Evolutionary conservation across 1,140 invertebrate genomes (phyloP), one percentile per base, ranked within the genome.

Genomic region (Drosophila ficusphila): DNA sequence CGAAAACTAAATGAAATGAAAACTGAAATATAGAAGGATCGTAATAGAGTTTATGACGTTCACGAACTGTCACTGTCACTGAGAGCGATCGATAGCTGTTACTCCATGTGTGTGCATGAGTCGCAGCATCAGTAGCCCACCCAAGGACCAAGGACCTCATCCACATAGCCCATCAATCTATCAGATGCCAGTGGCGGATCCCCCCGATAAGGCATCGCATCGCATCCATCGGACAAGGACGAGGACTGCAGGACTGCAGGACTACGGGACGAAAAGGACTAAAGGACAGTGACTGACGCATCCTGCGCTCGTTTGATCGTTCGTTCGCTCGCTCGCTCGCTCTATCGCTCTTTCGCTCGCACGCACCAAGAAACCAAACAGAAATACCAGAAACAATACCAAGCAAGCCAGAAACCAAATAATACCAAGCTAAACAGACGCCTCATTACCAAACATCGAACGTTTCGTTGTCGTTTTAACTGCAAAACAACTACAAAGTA

Each of bases 171-270:
- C 44, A 51, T 41, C 33, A 68, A 16, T 49, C 27, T 60, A 56
- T 56, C 76, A 85, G 82, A 85, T 88, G 82, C 68, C 39, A 79
- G 65, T 81, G 71, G 56, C 42, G 51, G 56, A 86, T 38, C 34
- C 49, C 39, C 56, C 38, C 74, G 57, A 76, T 72, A 64, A 64
- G 60, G 60, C 60, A 64, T 46, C 54, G 54, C 54, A 60, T 38
- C 53, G 54, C 54, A 58, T 54, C 53, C 48, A 58, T 58, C 23
- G 29, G 29, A 57, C 54, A 19, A 56, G 52, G 52, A 54, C 57
- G 14, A 56, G 57, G 49, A 52, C 49, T 23, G 3, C n/a, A 25
- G 36, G 36, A 38, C 36, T 18, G 5, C 33, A 27, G 54, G 54
- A 58, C 46, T 23, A 12, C n/a, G n/a, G 3, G 9, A 57, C 44